Conservation (phyloP, 2,888 invertebrate genomes). For the Encarsia formosa region DNA sequence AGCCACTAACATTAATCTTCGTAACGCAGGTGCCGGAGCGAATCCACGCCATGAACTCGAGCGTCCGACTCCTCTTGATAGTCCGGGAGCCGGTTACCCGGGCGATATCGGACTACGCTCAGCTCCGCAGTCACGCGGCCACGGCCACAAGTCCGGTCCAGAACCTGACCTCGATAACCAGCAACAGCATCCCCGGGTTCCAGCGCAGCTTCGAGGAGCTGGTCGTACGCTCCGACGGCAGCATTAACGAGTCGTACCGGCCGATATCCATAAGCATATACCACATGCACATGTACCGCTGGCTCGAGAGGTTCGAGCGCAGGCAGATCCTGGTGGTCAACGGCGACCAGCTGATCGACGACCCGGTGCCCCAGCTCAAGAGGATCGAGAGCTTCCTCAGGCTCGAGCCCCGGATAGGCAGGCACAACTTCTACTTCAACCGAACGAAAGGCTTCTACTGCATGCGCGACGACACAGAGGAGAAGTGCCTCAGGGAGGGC, state of each 20-base stretch:
- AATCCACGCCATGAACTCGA: constrained; percentile 89
- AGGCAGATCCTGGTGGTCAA: constrained; percentile 92
- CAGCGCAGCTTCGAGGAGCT: constrained; percentile 72
- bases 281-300: constrained; percentile 81
- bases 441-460: constrained; percentile 96
- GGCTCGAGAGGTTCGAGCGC: constrained; percentile 89
- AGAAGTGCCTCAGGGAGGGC: constrained; percentile 80
- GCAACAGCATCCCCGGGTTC: constrained; percentile 23
- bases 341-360: constrained; percentile 85
- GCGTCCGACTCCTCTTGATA: constrained; percentile 85
- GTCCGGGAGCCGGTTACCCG: constrained; percentile 94
- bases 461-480: constrained; percentile 75
- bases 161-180: constrained; percentile 42
- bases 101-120: constrained; percentile 95
- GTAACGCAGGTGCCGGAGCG: constrained; percentile 89
- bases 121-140: constrained; percentile 79
- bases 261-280: constrained; percentile 88
- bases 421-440: constrained; percentile 94
- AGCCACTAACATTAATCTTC: too few species aligned
- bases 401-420: constrained; percentile 65
- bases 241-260: constrained; percentile 77
- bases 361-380: constrained; percentile 82
- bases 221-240: constrained; percentile 74
- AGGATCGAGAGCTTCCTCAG: constrained; percentile 85
- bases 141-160: constrained; percentile 57